These are phyloP conservation scores for Ceryle rudis DNA, from an alignment of 2,797 vertebrate genomes.

Conservation along the genomic window DNA sequence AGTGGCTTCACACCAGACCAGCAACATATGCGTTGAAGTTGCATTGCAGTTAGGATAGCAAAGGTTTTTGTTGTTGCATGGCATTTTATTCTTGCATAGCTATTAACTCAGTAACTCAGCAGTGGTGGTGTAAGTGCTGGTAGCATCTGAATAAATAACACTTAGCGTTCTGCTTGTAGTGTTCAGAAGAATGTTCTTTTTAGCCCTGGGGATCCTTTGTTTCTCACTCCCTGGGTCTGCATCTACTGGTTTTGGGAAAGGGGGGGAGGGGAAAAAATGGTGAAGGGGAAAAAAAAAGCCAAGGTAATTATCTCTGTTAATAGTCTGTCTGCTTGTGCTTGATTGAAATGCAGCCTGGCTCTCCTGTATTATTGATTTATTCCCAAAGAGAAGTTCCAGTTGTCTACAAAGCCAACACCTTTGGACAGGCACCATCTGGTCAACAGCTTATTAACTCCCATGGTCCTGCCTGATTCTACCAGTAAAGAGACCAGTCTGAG, in stretches of 20 bases:
- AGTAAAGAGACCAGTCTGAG: background rate
- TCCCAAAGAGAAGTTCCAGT: slow-evolving; percentile 74
- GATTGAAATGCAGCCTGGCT: slow-evolving; percentile 73
- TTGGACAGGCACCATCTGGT: slow-evolving; percentile 78
- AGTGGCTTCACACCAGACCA: background rate
- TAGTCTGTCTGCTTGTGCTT: slow-evolving; percentile 55
- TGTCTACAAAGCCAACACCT: slow-evolving; percentile 76
- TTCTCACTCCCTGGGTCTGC: background rate
- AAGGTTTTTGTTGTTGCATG: background rate
- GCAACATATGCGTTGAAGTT: background rate
- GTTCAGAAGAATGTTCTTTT: background rate
- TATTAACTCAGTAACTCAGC: slow-evolving; percentile 6
- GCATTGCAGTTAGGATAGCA: background rate
- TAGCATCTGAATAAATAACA: background rate
- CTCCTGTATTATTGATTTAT: slow-evolving; percentile 46
- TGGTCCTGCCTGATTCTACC: background rate
- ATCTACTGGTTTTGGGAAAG: background rate
- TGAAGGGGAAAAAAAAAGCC: background rate
- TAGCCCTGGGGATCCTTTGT: background rate
- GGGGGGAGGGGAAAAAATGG: background rate
- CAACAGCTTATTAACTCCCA: slow-evolving; percentile 66
- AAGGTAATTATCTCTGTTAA: slow-evolving; percentile 67
- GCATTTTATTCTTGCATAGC: background rate
- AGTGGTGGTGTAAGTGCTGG: background rate
- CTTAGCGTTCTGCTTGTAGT: background rate